These are phyloP conservation scores for Cryptocephalus primarius DNA, from an alignment of 2,888 invertebrate genomes.

Conservation along the genomic window DNA sequence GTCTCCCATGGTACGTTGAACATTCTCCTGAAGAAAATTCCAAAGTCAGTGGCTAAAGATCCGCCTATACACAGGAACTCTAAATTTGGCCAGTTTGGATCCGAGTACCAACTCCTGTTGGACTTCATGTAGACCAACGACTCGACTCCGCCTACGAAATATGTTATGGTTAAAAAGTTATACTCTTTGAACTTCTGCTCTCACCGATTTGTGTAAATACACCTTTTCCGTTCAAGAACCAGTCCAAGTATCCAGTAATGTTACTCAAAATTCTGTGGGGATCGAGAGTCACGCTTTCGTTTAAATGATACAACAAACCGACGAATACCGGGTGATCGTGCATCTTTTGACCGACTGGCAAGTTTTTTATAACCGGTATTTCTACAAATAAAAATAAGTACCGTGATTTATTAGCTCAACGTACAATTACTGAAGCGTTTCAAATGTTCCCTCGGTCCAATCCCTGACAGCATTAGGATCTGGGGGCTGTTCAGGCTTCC, in stretches of 20 bases:
- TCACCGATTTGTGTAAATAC: too few relatives aligned
- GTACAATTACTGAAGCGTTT: conserved; percentile 34
- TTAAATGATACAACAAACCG: conserved; percentile 28
- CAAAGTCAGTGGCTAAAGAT: conserved; percentile 25
- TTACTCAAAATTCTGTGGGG: too few relatives aligned
- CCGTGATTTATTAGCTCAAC: too few relatives aligned
- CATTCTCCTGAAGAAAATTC: conserved; percentile 20
- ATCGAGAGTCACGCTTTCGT: conserved; percentile 6
- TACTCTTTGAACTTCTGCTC: too few relatives aligned
- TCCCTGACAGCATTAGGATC: conserved; percentile 68
- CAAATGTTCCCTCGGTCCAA: conserved; percentile 53
- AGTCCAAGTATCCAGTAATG: too few relatives aligned
- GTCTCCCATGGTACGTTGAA: conserved; percentile 46
- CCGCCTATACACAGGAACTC: conserved; percentile 57
- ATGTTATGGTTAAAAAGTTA: too few relatives aligned
- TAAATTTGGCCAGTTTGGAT: conserved; percentile 45
- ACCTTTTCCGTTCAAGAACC: too few relatives aligned
- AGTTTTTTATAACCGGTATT: conserved; percentile 48
- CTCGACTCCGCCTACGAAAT: too few relatives aligned
- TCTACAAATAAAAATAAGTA: conserved; percentile 16
- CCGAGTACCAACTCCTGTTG: too few relatives aligned
- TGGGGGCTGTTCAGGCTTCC: conserved; percentile 86
- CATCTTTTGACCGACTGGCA: conserved; percentile 55
- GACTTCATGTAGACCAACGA: too few relatives aligned
- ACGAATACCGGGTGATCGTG: conserved; percentile 51